Conservation (phyloP, 2,888 invertebrate genomes). For the Blomia tropicalis region DNA sequence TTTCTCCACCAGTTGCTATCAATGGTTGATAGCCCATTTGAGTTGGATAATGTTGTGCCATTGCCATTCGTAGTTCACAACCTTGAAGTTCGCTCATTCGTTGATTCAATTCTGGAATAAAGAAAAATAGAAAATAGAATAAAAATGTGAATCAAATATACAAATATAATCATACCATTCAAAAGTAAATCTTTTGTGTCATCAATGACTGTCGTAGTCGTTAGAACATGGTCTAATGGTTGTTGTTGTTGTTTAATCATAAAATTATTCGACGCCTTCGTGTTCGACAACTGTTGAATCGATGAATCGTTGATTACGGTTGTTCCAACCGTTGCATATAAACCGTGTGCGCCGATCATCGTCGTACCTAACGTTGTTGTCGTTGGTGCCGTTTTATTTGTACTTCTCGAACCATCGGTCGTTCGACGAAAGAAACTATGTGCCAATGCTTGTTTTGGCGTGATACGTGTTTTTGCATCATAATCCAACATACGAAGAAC, state of each 20-base stretch:
- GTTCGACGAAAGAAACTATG: slow-evolving; percentile 96
- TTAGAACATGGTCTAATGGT: too few relatives aligned
- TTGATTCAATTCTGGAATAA: too few relatives aligned
- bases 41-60: background rate
- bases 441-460: slow-evolving; percentile 93
- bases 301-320: background rate
- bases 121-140: too few relatives aligned
- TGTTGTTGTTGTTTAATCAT: background rate
- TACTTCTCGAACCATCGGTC: slow-evolving; percentile 57
- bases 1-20: background rate
- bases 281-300: background rate
- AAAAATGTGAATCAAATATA: too few relatives aligned
- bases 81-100: too few relatives aligned
- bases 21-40: background rate
- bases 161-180: background rate
- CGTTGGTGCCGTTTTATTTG: background rate
- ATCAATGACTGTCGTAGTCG: too few relatives aligned
- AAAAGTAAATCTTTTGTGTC: background rate
- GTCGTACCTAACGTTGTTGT: background rate
- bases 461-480: slow-evolving; percentile 91
- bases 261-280: background rate
- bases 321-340: background rate
- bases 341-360: background rate
- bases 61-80: too few relatives aligned
- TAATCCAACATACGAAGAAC: slow-evolving; percentile 95